Base-by-base conservation (phyloP, 2,797 vertebrate genomes). In the Nannoperca australis region DNA sequence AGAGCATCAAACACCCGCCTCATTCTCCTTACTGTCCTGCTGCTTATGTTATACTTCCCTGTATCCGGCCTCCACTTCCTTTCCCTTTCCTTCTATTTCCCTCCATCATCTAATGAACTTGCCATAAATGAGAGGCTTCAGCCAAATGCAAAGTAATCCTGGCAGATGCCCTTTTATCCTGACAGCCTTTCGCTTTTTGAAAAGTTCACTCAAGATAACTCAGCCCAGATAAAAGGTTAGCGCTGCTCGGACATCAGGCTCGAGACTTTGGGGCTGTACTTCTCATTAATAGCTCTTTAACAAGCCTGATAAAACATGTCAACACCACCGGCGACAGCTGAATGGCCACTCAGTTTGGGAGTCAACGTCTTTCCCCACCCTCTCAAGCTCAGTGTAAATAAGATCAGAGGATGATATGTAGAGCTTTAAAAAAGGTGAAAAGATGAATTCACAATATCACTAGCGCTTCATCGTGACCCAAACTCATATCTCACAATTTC, bases 251-350 rank as follows among this genome's bases (percentile, higher is more conserved):
- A 87, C 70, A 82, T 82, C 71, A 54, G 60, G 55, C 73, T 70
- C 20, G 15, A 70, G 61, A 81, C 72, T 83, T 45, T 64, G 56
- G 77, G 74, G 58, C 77, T 53, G 30, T 73, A 56, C 78, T 83
- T 77, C 56, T 91, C 34, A 58, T 90, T 92, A 95, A 93, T 65
- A 76, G 81, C 88, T 89, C 90, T 89, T 92, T 90, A 93, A 87
- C 75, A 92, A 87, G 86, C 76, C 85, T 88, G 84, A 89, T 87
- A 92, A 93, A 93, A 91, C 72, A 85, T 83, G 69, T 83, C 83
- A 80, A 88, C 67, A 82, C 89, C 82, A 84, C 65, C n/a, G 85
- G 88, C 71, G 85, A 91, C 90, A 86, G 90, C 54, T 87, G 92
- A 92, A 88, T 85, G 88, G 65, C 53, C 47, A 56, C 92, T 92